phyloP scores from a whole-genome alignment of 2,888 invertebrate species.

The Platycheirus rosarum region DNA sequence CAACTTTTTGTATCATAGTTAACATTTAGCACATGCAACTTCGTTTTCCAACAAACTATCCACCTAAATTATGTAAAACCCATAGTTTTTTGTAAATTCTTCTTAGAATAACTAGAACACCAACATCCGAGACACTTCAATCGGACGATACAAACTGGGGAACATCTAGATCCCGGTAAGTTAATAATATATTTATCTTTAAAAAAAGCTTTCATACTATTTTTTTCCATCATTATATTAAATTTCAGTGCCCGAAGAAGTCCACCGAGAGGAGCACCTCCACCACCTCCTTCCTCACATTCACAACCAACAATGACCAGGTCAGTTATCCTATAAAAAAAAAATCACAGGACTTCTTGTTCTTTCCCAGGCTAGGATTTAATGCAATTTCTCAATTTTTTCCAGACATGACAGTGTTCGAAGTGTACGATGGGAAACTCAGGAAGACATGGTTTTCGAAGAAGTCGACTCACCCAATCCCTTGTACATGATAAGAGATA shows the following conservation, averaged over 20 bases:
- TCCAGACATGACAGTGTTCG: conserved; percentile 78
- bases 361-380: no score
- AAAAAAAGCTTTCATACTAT: neutral
- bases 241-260: conserved; percentile 79
- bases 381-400: no score
- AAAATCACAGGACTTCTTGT: no score
- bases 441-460: conserved; percentile 80
- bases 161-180: conserved; percentile 69
- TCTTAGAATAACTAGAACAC: conserved; percentile 50
- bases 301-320: conserved; percentile 80
- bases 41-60: neutral
- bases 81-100: no score
- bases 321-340: conserved; percentile 69
- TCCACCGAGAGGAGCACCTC: conserved; percentile 80
- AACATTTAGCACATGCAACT: conserved; percentile 34
- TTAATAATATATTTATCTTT: neutral
- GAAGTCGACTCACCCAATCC: conserved; percentile 80
- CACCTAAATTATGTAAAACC: neutral
- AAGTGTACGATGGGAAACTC: conserved; percentile 80
- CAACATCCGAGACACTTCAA: conserved; percentile 70
- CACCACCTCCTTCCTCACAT: conserved; percentile 80
- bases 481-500: conserved; percentile 75
- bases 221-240: neutral
- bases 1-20: neutral
- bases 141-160: conserved; percentile 75